These are phyloP conservation scores for Falcunculus frontatus DNA, from an alignment of 2,113 vertebrate species.

Conservation along the genomic window DNA sequence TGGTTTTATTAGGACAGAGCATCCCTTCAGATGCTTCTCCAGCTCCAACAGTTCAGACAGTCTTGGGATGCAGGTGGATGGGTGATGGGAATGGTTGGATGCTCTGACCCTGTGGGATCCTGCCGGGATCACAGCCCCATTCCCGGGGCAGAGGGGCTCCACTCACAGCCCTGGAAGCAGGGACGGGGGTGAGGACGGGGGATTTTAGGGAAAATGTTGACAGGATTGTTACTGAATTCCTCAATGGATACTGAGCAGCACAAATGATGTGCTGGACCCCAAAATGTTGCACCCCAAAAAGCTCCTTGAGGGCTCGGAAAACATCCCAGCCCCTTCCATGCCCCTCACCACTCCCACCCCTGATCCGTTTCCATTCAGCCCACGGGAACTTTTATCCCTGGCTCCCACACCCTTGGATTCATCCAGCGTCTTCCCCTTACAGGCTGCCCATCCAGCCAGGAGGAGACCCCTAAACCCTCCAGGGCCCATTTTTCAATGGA, in stretches of 20 bases:
- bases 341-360: background rate
- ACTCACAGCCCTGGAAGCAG: accelerated
- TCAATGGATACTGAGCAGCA: accelerated
- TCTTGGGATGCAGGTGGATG: accelerated
- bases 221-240: background rate
- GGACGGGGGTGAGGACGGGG: background rate
- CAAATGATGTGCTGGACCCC: background rate
- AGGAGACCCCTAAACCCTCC: background rate
- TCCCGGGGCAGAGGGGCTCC: background rate
- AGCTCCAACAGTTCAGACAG: accelerated
- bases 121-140: accelerated
- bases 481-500: background rate
- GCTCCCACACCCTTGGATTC: background rate
- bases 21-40: background rate
- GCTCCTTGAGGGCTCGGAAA: accelerated
- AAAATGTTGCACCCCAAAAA: background rate
- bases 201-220: background rate
- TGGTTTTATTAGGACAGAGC: accelerated
- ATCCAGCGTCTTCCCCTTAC: background rate
- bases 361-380: accelerated
- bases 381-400: background rate
- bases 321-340: background rate
- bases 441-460: background rate
- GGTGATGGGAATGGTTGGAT: accelerated
- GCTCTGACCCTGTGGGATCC: background rate